These are phyloP conservation scores for Ashinkailepas kermadecensis DNA, from an alignment of 2,888 invertebrate genomes.

Conservation along the genomic window DNA sequence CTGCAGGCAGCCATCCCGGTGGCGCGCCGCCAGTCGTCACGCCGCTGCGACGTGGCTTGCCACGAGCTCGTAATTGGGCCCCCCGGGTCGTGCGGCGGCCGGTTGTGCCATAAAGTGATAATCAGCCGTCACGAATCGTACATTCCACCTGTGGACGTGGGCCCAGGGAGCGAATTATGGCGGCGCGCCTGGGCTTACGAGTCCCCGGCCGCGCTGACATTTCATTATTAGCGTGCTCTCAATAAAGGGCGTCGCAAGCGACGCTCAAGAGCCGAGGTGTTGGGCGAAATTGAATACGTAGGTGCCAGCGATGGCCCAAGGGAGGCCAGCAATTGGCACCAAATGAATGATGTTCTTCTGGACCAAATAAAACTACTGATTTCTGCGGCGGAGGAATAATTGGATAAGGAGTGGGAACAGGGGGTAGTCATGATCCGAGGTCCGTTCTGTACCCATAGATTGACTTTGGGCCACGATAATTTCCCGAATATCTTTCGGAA, in stretches of 20 bases:
- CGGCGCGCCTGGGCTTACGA: neutral
- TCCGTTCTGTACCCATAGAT: too few species aligned
- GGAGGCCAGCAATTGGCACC: neutral
- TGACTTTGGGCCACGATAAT: too few species aligned
- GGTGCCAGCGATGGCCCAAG: neutral
- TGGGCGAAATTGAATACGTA: slow-evolving; percentile 7
- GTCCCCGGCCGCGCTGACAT: neutral
- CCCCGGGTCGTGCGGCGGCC: neutral
- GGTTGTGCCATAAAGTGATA: neutral
- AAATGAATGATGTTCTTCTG: slow-evolving; percentile 8
- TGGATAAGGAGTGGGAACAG: neutral
- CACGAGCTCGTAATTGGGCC: neutral
- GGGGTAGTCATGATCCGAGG: neutral
- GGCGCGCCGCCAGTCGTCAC: neutral
- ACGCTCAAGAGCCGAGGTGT: neutral
- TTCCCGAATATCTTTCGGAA: too few species aligned
- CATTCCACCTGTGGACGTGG: slow-evolving; percentile 4
- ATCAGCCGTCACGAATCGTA: slow-evolving; percentile 15
- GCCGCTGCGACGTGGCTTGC: neutral
- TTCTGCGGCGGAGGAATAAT: neutral
- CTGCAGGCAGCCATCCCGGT: too few species aligned
- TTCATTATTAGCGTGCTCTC: slow-evolving; percentile 19
- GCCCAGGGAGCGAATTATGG: neutral
- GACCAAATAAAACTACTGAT: neutral
- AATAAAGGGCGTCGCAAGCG: slow-evolving; percentile 2